Evolutionary conservation across 2,888 invertebrate genomes (phyloP).

Genomic region (Chromoteleia sp.): DNA sequence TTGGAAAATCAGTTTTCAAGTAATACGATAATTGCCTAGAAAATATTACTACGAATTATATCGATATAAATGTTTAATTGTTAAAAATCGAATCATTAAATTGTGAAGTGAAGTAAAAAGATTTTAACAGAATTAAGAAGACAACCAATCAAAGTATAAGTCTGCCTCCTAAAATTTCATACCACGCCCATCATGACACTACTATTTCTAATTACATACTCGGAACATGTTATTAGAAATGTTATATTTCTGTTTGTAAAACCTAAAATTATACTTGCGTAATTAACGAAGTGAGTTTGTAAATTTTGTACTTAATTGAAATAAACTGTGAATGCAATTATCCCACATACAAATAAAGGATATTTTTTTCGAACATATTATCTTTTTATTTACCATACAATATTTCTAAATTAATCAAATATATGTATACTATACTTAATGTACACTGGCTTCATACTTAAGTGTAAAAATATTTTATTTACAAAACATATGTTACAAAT

Average conservation of each 20-base stretch:
- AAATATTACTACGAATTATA: no score
- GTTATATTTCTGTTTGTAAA: constrained; percentile 21
- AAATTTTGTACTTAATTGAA: constrained; percentile 13
- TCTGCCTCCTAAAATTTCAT: constrained; percentile 24
- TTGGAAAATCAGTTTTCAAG: no score
- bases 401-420: constrained; percentile 27
- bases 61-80: no score
- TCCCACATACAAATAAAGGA: no score
- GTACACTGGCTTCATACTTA: not conserved
- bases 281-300: constrained; percentile 25
- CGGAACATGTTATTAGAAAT: constrained; percentile 30
- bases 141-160: constrained; percentile 19
- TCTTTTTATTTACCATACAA: constrained; percentile 18
- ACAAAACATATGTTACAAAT: constrained; percentile 42
- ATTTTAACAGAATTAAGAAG: constrained; percentile 2
- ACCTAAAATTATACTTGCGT: constrained; percentile 3
- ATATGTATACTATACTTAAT: constrained; percentile 1
- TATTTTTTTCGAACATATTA: constrained; percentile 35
- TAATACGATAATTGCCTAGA: no score
- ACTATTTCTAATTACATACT: constrained; percentile 43
- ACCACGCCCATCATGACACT: constrained; percentile 30
- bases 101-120: no score
- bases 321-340: no score
- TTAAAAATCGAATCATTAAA: no score
- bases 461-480: constrained; percentile 56